Base-by-base conservation (phyloP, 2,797 vertebrate species). In the Sebastiscus albofasciatus region DNA sequence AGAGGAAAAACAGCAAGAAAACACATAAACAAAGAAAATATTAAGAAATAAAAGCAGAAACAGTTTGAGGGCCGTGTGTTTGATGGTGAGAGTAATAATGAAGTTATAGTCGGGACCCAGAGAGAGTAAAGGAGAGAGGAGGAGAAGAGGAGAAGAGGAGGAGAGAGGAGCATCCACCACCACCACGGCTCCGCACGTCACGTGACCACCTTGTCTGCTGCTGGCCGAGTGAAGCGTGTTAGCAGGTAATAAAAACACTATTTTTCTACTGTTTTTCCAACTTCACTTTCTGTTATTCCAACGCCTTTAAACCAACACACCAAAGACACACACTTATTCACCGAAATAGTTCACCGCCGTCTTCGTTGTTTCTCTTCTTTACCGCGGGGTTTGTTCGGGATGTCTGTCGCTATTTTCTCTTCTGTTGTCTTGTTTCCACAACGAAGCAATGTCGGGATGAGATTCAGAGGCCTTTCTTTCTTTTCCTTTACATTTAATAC, bases 181-280 rank as follows among this genome's bases (percentile, higher is more conserved):
- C 84, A 85, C 90, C 84, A 86, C 91, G 87, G 93, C 89, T 87
- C 81, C 87, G 68, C 75, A 77, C 27, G 90, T 96, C 96, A 96
- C 96, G 95, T 96, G 96, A 96, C 93, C 90, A 94, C 89, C 90
- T 73, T 91, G 92, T 96, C 95, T 96, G 88, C 96, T 94, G 93
- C 94, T 95, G 94, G 91, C 91, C 81, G 95, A 94, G 91, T 84
- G 95, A 94, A 95, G 94, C 94, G 94, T 94, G 94, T 95, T 95
- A 95, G 95, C 95, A 96, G 96, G 96, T 96, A 96, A 96, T 92
- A 90, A 93, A 95, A 93, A 93, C 90, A 93, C 77, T 58, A 55
- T 75, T 87, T 83, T 90, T 75, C 42, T 42, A 26, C 9, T 9
- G 26, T 49, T 80, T 85, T 81, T 22, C 29, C 27, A 81, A 78